Evolutionary conservation across 2,797 vertebrate species (phyloP).

Genomic region (Enteromius viviparus): DNA sequence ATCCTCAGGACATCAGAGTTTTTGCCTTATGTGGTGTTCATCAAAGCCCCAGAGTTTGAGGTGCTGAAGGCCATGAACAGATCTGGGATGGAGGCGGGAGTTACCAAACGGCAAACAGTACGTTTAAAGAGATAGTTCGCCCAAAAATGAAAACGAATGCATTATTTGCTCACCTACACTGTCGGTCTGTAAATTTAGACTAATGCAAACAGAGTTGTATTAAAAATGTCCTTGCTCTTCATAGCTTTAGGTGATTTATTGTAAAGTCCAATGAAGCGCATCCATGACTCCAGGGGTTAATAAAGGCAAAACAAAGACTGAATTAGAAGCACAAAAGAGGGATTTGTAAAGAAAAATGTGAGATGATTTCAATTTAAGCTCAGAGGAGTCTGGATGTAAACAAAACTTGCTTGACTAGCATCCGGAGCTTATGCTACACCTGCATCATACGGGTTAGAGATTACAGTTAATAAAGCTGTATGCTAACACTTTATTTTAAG

Average conservation of each 20-base stretch:
- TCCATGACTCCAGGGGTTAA: neutral
- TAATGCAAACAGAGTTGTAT: neutral
- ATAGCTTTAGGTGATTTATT: neutral
- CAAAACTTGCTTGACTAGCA: neutral
- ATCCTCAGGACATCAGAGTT: slow-evolving; percentile 86
- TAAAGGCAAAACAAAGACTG: neutral
- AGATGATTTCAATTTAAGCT: neutral
- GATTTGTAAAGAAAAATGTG: neutral
- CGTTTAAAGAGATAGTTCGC: slow-evolving; percentile 7
- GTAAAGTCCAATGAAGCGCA: neutral
- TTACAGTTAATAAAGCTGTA: neutral
- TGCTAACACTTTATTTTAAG: too few species aligned
- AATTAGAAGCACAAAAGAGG: neutral
- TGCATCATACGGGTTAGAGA: neutral
- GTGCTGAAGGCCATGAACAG: slow-evolving; percentile 82
- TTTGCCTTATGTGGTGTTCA: slow-evolving; percentile 86
- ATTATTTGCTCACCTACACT: neutral
- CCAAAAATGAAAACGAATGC: neutral
- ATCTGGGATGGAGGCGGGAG: slow-evolving; percentile 79
- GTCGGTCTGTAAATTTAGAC: neutral
- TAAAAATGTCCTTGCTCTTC: neutral
- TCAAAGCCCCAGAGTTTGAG: slow-evolving; percentile 81
- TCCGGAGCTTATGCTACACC: neutral
- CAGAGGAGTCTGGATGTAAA: neutral
- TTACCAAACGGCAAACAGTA: slow-evolving; percentile 81